phyloP scores from a whole-genome alignment of 2,888 invertebrate genomes.

The Cephus nigrinus region DNA sequence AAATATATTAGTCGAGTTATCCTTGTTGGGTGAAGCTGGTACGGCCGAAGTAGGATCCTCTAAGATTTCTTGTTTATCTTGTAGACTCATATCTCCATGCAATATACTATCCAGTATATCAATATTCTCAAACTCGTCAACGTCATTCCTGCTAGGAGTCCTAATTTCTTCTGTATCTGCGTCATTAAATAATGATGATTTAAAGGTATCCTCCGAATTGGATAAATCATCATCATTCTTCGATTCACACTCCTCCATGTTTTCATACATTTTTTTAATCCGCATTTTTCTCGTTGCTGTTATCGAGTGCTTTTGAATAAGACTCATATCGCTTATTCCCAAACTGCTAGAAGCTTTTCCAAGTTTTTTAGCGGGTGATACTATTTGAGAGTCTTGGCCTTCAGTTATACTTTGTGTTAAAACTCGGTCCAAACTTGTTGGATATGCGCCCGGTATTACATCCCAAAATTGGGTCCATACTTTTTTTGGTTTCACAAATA shows the following conservation, averaged over 20 bases:
- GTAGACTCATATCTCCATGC: conserved; percentile 37
- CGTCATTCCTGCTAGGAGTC: neutral
- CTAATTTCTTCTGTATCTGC: neutral
- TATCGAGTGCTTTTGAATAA: neutral
- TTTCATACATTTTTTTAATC: neutral
- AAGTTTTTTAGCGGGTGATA: neutral
- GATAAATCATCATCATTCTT: neutral
- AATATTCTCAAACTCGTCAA: conserved; percentile 40
- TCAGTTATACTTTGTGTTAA: neutral
- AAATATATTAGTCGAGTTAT: conserved; percentile 25
- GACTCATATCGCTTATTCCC: neutral
- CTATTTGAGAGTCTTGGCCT: neutral
- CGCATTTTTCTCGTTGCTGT: neutral
- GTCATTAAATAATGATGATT: neutral
- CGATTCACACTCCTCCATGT: neutral
- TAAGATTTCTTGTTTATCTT: conserved; percentile 39
- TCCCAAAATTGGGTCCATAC: neutral
- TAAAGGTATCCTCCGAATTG: neutral
- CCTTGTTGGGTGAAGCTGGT: conserved; percentile 26
- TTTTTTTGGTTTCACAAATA: conserved; percentile 27
- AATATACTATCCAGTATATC: conserved; percentile 41
- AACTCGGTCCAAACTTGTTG: neutral
- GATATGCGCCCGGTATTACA: neutral
- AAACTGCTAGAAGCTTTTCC: neutral
- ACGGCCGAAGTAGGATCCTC: conserved; percentile 25